Evolutionary conservation across 2,888 invertebrate species (phyloP), one percentile per base, ranked within the genome.

Genomic region (Yponomeuta plumbellus): DNA sequence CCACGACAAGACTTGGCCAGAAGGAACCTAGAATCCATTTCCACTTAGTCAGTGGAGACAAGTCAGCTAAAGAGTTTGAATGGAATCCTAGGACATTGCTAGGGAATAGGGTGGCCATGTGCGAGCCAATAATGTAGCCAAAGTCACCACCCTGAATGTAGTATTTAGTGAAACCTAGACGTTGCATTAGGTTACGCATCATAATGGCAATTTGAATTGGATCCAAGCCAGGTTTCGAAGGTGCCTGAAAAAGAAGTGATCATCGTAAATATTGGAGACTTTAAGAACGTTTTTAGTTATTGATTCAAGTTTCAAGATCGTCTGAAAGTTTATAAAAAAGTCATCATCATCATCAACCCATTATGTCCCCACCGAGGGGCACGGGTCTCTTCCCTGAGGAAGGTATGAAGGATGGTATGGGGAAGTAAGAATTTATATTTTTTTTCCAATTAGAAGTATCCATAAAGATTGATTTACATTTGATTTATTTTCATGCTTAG

Each of bases 81-180:
- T 94, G 94, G 70, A 88, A 92, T 0, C 93, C 93, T 1, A 86
- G 72, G 0, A 93, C 81, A 71, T 92, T 85, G 1, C 92, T 81
- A 0, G 96, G 95, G 77, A 93, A 96, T 40, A 95, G 73, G 0
- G 92, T 91, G 0, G 94, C 93, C 81, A 97, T 90, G 65, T 92
- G 78, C 0, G 92, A 83, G 0, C 92, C 93, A 67, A 96, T 92
- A 0, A 90, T n/a, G 1, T 94, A 89, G 0, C 97, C 97, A 92
- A 95, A 94, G 76, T 96, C 96, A 0, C 96, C 95, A 0, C 95
- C 96, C 80, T 96, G 96, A 0, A 93, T 81, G 76, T 94, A 95
- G 76, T 92, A 97, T 70, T 92, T 87, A 0, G 92, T 77, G 75
- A 92, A 92, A 0, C 94, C 94, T 1, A 97, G 81, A 23, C 94